Evolutionary conservation across 2,888 invertebrate species (phyloP), one percentile per base, ranked within the genome.

Genomic region (Dinocampus coccinellae): DNA sequence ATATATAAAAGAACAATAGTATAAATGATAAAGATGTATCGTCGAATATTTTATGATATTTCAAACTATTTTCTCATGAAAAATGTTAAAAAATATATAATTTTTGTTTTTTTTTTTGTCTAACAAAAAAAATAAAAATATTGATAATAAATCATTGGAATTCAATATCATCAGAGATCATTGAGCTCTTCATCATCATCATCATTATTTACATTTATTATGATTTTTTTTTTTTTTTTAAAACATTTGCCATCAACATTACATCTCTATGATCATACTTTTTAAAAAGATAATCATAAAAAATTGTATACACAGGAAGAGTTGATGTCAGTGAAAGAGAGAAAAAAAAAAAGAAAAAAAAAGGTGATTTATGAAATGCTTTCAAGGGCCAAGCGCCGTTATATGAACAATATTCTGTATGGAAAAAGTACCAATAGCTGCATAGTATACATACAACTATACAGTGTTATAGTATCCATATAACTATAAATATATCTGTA

Each of bases 331-430:
- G 42, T 61, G 36, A 36, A 34, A 13, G 34, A 39, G 34, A 26
- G 16, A 13, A 13, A 36, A 24, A 16, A 57, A 67, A 67, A 58
- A 36, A 24, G 24, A 65, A 20, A 33, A 36, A 4, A 57, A 4
- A 24, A 66, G n/a, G n/a, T n/a, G 47, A 68, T 60, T 68, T 60
- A 60, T 60, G 39, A 33, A 57, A 58, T 68, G 52, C 9, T 60
- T 29, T 29, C 16, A 58, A 68, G 36, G 33, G 29, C 20, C n/a
- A 13, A 47, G n/a, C n/a, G 10, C 29, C 29, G 16, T 60, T 39
- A n/a, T 66, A 57, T 39, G 66, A 66, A 57, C 57, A 57, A 66
- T 36, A 36, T 55, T 34, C 26, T 24, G n/a, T 4, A 22, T 34
- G 33, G 22, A 36, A 34, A 66, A 34, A 29, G 53, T 66, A 24